Base-by-base conservation (phyloP, 1,140 invertebrate species). In the Drosophila lacteicornis region DNA sequence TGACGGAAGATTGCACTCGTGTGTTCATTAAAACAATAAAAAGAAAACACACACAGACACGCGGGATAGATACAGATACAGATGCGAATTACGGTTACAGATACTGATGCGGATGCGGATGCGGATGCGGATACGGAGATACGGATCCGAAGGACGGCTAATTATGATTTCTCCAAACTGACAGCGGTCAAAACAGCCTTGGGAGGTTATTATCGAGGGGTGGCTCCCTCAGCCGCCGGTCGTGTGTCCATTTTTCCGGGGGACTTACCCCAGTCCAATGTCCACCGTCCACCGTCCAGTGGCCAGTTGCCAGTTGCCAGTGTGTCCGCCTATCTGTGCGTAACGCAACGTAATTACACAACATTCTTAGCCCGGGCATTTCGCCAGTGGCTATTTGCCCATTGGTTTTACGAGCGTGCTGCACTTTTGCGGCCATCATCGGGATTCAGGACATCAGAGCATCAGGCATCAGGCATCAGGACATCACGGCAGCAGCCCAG, bases 11-110 rank as follows among this genome's bases (percentile, higher is more conserved):
- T 84, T 88, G 78, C 71, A 79, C 85, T 88, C 68, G 75, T 74
- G 75, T 88, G 85, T 90, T 88, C 85, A 88, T 88, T 90, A 88
- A 88, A 90, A 88, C 84, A 88, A 88, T 88, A 90, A 88, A 88
- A 90, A 73, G 47, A 73, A 73, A 59, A 66, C 83, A 74, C 79
- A 69, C 59, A 75, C 70, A 33, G 40, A 47, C 33, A 58, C 17
- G 56, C 27, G 43, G n/a, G 58, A 12, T 2, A 50, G 22, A 36
- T 42, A 45, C 27, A 69, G n/a, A 38, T 55, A 56, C 53, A 56
- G 13, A 56, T 40, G 38, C 53, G 38, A 11, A 36, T n/a, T 25
- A 11, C 36, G 38, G 53, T 40, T 60, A 40, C 38, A 40, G 22
- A 74, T 46, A 43, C 43, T 19, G 51, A 17, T 40, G 38, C 58